Percentiles rank a stretch among this genome's conserved stretches.
phyloP scores from a whole-genome alignment of 1,140 invertebrate species.

The Heterodera carotae region DNA sequence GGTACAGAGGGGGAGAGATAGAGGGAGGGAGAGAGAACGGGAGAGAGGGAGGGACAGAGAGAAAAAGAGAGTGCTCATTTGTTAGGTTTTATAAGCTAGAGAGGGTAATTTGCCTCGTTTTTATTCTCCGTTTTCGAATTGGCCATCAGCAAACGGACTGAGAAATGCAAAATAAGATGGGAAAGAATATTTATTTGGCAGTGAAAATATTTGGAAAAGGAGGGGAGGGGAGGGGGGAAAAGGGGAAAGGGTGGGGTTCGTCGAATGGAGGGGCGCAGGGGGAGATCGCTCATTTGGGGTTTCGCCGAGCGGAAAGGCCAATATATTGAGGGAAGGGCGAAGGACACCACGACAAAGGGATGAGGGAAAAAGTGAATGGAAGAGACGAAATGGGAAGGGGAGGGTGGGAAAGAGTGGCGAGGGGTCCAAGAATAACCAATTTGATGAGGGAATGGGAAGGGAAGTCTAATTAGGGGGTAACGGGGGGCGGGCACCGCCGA shows the following conservation, averaged over 20 bases:
- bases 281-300: conserved; percentile 17
- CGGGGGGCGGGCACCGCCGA: background rate
- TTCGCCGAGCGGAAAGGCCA: conserved; percentile 18
- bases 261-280: background rate
- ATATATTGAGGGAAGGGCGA: conserved; percentile 14
- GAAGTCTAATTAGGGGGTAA: conserved; percentile 17
- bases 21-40: no score
- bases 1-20: no score
- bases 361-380: background rate
- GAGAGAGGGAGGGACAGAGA: background rate
- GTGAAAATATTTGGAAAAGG: conserved; percentile 13
- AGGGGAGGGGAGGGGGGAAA: background rate
- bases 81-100: background rate
- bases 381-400: background rate
- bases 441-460: conserved; percentile 12
- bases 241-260: background rate
- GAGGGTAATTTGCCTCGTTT: background rate
- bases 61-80: background rate
- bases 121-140: background rate
- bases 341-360: conserved; percentile 9
- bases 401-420: background rate
- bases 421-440: conserved; percentile 13
- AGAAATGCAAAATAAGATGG: background rate
- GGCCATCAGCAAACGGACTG: background rate
- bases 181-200: background rate